Conservation (phyloP, 2,888 invertebrate genomes). For the Agrilus cyanescens region DNA sequence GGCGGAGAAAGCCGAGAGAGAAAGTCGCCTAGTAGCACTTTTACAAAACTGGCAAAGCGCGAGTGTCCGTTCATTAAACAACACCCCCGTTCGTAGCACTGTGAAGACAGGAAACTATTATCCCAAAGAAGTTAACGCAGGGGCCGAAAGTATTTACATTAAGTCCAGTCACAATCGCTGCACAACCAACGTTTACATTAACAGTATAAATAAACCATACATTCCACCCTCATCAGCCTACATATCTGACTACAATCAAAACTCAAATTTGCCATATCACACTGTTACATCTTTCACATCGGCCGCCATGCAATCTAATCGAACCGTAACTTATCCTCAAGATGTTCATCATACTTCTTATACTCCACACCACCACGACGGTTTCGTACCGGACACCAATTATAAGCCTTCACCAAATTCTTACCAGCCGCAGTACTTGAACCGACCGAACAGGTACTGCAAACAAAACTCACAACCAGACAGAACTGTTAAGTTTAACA, state of each 20-base stretch:
- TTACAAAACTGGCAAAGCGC: constrained; percentile 69
- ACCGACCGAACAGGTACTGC: constrained; percentile 2
- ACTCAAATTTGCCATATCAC: not conserved
- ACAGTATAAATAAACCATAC: constrained; percentile 1
- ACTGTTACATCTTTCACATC: no score
- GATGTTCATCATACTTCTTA: not conserved
- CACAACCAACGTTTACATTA: no score
- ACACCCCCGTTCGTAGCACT: constrained; percentile 38
- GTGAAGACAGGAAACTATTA: constrained; percentile 16
- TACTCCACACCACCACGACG: not conserved
- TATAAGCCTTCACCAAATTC: no score
- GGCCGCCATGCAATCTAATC: no score
- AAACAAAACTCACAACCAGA: constrained; percentile 9
- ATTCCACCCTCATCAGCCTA: constrained; percentile 5
- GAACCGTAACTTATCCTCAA: no score
- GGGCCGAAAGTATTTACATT: no score
- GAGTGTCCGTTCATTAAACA: constrained; percentile 45
- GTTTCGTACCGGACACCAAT: no score
- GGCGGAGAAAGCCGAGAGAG: constrained; percentile 57
- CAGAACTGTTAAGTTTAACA: no score
- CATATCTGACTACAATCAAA: constrained; percentile 6
- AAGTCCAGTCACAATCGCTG: no score
- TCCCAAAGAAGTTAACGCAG: not conserved
- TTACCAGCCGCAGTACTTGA: constrained; percentile 13
- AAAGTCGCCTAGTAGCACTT: constrained; percentile 52